phyloP scores from a whole-genome alignment of 2,888 invertebrate species.

The Dascillus cervinus region DNA sequence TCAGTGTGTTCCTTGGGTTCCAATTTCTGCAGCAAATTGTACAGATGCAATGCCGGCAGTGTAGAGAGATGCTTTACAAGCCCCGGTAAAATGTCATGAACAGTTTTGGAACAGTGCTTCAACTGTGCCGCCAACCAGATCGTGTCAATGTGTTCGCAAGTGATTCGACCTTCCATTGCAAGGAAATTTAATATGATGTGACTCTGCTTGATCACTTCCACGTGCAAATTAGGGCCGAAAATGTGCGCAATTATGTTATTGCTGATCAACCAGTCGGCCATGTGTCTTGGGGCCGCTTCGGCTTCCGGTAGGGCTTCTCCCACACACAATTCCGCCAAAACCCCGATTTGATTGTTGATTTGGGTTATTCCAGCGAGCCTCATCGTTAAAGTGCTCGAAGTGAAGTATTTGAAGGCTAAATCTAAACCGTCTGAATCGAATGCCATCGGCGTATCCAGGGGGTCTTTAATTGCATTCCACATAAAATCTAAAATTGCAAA shows the following conservation, averaged over 20 bases:
- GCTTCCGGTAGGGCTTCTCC: slow-evolving; percentile 81
- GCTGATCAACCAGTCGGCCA: slow-evolving; percentile 82
- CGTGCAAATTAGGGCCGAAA: slow-evolving; percentile 95
- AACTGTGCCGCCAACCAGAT: slow-evolving; percentile 94
- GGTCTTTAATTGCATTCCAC: slow-evolving; percentile 93
- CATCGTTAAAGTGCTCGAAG: slow-evolving; percentile 90
- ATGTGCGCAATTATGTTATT: slow-evolving; percentile 89
- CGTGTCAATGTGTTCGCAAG: slow-evolving; percentile 82
- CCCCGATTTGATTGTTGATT: slow-evolving; percentile 88
- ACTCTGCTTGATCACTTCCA: slow-evolving; percentile 93
- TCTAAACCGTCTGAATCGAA: slow-evolving; percentile 86
- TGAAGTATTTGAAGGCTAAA: slow-evolving; percentile 93
- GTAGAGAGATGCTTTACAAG: slow-evolving; percentile 85
- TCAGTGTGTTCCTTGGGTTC: slow-evolving; percentile 91
- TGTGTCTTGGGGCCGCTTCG: slow-evolving; percentile 72
- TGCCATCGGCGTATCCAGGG: slow-evolving; percentile 74
- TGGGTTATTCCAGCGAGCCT: slow-evolving; percentile 88
- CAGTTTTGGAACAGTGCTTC: slow-evolving; percentile 91
- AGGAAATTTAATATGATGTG: slow-evolving; percentile 88
- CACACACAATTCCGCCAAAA: slow-evolving; percentile 85
- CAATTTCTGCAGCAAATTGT: slow-evolving; percentile 75
- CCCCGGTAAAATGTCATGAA: slow-evolving; percentile 83
- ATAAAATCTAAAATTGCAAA: slow-evolving; percentile 74
- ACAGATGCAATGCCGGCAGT: slow-evolving; percentile 80
- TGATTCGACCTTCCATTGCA: slow-evolving; percentile 85